Evolutionary conservation across 2,797 vertebrate species (phyloP).

Genomic region (Octomys mimax): DNA sequence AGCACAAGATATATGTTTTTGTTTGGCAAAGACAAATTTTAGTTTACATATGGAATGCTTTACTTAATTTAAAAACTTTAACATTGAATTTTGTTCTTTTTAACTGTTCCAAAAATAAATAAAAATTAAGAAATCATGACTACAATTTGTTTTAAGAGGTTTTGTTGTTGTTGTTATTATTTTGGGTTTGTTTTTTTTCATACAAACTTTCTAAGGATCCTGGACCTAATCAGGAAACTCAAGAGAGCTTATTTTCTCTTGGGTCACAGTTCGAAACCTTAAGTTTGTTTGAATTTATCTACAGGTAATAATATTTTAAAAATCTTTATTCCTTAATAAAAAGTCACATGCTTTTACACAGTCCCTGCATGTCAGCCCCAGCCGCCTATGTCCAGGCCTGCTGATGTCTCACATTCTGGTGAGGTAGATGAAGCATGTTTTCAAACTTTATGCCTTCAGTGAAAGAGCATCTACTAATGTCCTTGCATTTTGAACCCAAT

Average conservation of each 20-base stretch:
- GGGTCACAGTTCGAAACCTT: background rate
- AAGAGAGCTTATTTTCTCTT: background rate
- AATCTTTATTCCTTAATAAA: background rate
- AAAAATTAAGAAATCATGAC: background rate
- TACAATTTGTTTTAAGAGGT: background rate
- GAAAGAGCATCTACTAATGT: background rate
- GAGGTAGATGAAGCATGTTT: background rate
- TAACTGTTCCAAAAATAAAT: background rate
- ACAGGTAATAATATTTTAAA: background rate
- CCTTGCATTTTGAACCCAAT: background rate
- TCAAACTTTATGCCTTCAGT: background rate
- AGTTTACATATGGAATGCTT: background rate
- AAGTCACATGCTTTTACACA: background rate
- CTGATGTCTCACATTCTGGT: background rate
- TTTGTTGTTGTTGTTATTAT: no score
- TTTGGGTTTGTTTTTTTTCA: no score
- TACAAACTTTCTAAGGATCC: background rate
- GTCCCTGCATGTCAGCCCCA: background rate
- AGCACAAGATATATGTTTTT: background rate
- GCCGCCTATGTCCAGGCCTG: background rate
- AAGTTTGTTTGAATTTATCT: background rate
- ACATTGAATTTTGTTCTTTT: background rate
- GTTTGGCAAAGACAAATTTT: background rate
- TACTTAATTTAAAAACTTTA: background rate
- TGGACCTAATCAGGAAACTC: background rate